Evolutionary conservation across 1,140 invertebrate genomes (phyloP).

Genomic region (Bombus difficillimus): DNA sequence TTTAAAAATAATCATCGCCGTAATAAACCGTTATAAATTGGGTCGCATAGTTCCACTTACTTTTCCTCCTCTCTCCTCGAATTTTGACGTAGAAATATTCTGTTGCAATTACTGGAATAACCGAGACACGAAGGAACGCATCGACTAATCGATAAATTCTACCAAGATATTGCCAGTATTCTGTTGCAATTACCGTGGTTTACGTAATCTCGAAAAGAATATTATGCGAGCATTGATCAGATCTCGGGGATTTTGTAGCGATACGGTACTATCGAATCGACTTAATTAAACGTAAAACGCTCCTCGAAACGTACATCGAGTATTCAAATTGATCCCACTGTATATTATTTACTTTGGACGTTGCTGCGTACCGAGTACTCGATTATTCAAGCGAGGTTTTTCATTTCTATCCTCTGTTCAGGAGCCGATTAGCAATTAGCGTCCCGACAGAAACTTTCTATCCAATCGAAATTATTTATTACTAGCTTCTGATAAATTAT

Average conservation of each 20-base stretch:
- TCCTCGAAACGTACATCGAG: not conserved
- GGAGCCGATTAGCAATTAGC: not conserved
- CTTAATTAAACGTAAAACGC: conserved; percentile 14
- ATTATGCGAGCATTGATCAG: conserved; percentile 22
- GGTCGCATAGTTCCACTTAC: too few species aligned
- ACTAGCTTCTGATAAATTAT: not conserved
- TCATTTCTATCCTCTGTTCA: not conserved
- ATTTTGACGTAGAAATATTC: conserved; percentile 57
- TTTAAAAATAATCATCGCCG: conserved; percentile 77
- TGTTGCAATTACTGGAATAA: conserved; percentile 64
- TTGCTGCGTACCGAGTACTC: not conserved
- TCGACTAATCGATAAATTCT: conserved; percentile 49
- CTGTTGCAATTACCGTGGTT: conserved; percentile 48
- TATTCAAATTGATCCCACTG: conserved; percentile 11
- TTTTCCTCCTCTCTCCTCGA: conserved; percentile 9
- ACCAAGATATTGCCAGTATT: conserved; percentile 43
- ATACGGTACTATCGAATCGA: not conserved
- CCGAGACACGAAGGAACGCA: conserved; percentile 48
- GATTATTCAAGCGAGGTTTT: conserved; percentile 1
- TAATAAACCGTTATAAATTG: conserved; percentile 60
- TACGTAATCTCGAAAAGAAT: conserved; percentile 5
- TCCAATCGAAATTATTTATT: not conserved
- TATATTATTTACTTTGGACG: not conserved
- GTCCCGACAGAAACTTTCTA: too few species aligned
- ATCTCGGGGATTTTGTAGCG: not conserved